Conservation (phyloP, 1,140 invertebrate species). For the Apis laboriosa region DNA sequence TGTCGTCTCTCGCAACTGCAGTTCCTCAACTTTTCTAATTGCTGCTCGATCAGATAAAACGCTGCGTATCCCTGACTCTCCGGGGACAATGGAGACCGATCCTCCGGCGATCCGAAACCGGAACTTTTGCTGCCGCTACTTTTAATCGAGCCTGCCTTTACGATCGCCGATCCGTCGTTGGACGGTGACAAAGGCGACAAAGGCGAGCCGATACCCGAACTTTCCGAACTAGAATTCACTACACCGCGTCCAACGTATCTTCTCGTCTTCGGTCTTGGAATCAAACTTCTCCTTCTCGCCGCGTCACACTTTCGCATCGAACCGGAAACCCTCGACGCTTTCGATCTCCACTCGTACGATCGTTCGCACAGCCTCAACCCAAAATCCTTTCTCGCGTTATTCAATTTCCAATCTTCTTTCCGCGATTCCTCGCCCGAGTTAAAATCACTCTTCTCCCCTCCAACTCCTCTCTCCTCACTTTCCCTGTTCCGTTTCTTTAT, state of each 20-base stretch:
- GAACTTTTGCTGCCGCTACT: conserved; percentile 70
- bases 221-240: conserved; percentile 74
- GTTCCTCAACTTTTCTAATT: conserved; percentile 71
- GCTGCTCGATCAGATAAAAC: conserved; percentile 71
- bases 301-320: conserved; percentile 1
- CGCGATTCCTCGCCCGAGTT: not conserved
- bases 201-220: conserved; percentile 73
- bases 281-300: conserved; percentile 47
- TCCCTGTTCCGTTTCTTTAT: no score
- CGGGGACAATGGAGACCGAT: conserved; percentile 68
- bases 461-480: no score
- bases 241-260: conserved; percentile 48
- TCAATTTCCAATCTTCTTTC: conserved; percentile 39
- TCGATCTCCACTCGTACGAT: conserved; percentile 58
- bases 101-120: conserved; percentile 67
- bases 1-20: conserved; percentile 70
- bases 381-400: conserved; percentile 56
- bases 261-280: conserved; percentile 60
- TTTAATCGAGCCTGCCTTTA: conserved; percentile 41
- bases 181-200: conserved; percentile 74
- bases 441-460: no score
- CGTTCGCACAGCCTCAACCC: conserved; percentile 65
- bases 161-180: conserved; percentile 51
- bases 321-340: conserved; percentile 15
- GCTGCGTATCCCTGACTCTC: conserved; percentile 71